phyloP scores from a whole-genome alignment of 1,140 invertebrate species.

The Drosophila sechellia region DNA sequence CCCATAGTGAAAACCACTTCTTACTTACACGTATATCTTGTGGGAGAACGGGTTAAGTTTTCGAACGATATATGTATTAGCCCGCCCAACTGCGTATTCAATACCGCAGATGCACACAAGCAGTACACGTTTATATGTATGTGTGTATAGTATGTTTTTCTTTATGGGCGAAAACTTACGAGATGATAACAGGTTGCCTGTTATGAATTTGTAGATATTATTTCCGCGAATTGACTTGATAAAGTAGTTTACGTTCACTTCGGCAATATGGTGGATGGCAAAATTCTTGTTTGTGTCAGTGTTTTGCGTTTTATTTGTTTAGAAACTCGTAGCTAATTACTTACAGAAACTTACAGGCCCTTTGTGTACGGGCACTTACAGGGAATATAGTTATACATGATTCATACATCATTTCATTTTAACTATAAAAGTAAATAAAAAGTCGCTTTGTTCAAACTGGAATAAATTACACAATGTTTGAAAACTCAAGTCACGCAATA shows the following conservation, averaged over 20 bases:
- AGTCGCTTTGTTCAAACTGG: too few species aligned
- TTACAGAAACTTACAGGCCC: too few species aligned
- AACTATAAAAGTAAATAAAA: background rate
- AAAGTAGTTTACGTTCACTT: background rate
- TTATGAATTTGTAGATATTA: background rate
- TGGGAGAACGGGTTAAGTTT: too few species aligned
- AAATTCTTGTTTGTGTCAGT: background rate
- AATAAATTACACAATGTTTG: too few species aligned
- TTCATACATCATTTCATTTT: background rate
- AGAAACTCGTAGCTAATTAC: too few species aligned
- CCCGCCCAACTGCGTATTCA: background rate
- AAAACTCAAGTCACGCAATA: too few species aligned
- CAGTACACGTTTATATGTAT: background rate
- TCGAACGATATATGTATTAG: background rate
- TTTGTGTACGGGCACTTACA: too few species aligned
- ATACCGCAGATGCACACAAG: background rate
- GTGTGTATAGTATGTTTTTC: too few species aligned
- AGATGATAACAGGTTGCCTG: background rate
- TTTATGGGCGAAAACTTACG: background rate
- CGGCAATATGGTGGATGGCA: background rate
- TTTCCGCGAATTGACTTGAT: background rate
- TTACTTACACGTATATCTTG: background rate
- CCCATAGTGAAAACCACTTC: constrained; percentile 12
- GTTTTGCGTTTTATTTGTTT: too few species aligned
- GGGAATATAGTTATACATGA: too few species aligned